These are phyloP conservation scores for Porites australiensis DNA, from an alignment of 64 coral and sea anemone genomes.

Conservation along the genomic window DNA sequence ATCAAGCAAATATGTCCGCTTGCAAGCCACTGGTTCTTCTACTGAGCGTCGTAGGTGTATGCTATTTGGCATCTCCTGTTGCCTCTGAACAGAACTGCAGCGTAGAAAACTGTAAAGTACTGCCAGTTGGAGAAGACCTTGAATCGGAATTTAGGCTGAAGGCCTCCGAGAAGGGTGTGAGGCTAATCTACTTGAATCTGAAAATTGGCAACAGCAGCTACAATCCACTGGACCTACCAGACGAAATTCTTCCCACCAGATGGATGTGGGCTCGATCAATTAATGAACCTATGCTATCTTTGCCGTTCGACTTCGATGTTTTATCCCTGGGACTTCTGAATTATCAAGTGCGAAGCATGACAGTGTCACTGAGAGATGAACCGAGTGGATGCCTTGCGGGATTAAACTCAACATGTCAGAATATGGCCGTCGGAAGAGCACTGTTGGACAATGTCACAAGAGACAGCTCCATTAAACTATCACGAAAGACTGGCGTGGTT, in stretches of 20 bases:
- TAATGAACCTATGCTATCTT: not conserved
- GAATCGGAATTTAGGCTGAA: not conserved
- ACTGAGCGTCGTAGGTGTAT: not conserved
- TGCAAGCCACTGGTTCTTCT: not conserved
- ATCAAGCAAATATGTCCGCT: not conserved
- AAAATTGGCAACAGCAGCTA: slow-evolving; percentile 6
- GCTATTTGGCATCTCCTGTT: not conserved
- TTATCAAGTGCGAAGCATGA: not conserved
- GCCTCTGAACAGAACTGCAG: slow-evolving; percentile 1
- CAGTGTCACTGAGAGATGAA: not conserved
- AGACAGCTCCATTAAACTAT: not conserved
- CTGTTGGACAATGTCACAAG: too few relatives aligned
- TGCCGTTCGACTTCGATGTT: not conserved
- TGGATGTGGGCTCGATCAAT: not conserved
- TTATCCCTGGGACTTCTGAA: not conserved
- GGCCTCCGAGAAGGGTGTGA: not conserved
- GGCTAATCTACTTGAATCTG: not conserved
- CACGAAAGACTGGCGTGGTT: not conserved
- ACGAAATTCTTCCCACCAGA: not conserved
- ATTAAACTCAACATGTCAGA: not conserved
- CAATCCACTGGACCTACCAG: not conserved
- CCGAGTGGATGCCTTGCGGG: slow-evolving; percentile 4
- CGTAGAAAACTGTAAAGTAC: not conserved
- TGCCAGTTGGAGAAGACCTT: not conserved
- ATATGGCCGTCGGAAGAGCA: too few relatives aligned